Evolutionary conservation across 2,113 vertebrate species (phyloP), one percentile per base, ranked within the genome.

Genomic region (Tympanuchus pallidicinctus): DNA sequence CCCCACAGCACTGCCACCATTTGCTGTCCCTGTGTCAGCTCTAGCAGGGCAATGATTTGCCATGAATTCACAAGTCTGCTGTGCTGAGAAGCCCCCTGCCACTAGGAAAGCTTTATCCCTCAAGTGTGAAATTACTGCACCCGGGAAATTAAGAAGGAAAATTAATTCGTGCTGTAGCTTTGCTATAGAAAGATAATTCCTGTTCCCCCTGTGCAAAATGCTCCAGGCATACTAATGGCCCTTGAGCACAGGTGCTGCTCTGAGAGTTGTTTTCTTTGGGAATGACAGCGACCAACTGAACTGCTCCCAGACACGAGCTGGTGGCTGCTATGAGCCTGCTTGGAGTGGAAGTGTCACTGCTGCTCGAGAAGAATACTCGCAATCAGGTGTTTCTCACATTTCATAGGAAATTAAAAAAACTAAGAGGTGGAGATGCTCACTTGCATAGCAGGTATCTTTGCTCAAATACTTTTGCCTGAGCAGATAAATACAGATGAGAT

Each of bases 71-170:
- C 32, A 15, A 85, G 13, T 9, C 25, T 89, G 30, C 74, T 90
- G 70, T 27, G 18, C 57, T 69, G 14, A 0, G 0, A 57, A 56
- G 56, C 6, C 84, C 34, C 59, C 42, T 8, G 36, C 32, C 45
- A 77, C 22, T 16, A 20, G 59, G 43, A 38, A 66, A 71, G 43
- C 66, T 93, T 81, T 90, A 21, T 74, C 72, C 25, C 63, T 95
- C 86, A 52, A 50, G 76, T 91, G 91, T 86, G 92, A 87, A 90
- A 92, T 90, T 90, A 70, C 71, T 88, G 34, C 79, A 73, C 8
- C 19, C 61, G 16, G 47, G 73, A 77, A 72, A 61, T 12, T 69
- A 32, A 83, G 71, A 56, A 86, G 28, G 69, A 91, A 42, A 15
- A 70, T 88, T 66, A 76, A 86, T 92, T 89, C 54, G 17, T 15